A percentile compares a stretch with the other conserved stretches of the same genome.
These are phyloP conservation scores for Sebastes trivittatus DNA, from an alignment of 2,797 vertebrate genomes.

Conservation along the genomic window DNA sequence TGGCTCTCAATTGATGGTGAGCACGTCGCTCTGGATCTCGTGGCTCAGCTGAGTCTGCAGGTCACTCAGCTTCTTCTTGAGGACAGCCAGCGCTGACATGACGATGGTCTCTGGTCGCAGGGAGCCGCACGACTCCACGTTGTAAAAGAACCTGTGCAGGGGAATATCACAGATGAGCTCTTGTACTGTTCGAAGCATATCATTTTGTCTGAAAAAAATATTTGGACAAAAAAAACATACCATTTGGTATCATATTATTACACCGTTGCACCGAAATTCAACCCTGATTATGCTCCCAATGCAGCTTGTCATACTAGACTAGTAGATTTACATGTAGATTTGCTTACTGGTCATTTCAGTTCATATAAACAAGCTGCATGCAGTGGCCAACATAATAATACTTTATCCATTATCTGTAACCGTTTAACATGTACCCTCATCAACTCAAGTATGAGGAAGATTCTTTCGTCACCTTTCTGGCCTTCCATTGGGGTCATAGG, in stretches of 20 bases:
- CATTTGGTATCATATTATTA: not conserved
- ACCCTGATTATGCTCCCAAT: not conserved
- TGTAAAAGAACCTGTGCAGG: slow-evolving; percentile 91
- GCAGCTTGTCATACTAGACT: not conserved
- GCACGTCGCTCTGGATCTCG: slow-evolving; percentile 97
- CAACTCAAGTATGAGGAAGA: not conserved
- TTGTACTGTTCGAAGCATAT: not conserved
- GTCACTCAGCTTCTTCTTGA: slow-evolving; percentile 98
- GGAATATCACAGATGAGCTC: not conserved
- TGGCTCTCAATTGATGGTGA: slow-evolving; percentile 91
- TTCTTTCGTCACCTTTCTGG: slow-evolving; percentile 88
- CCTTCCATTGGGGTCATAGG: slow-evolving; percentile 95
- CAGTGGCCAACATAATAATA: not conserved
- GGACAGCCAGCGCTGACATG: slow-evolving; percentile 91
- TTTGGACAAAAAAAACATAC: not conserved
- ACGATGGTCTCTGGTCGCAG: slow-evolving; percentile 96
- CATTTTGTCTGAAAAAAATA: not conserved
- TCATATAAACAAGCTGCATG: not conserved
- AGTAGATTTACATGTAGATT: not conserved
- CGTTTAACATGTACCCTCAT: not conserved
- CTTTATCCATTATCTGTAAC: too few species aligned
- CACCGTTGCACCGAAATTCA: not conserved
- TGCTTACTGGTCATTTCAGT: not conserved
- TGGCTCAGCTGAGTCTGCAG: slow-evolving; percentile 98
- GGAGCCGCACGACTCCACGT: slow-evolving; percentile 96